Conservation (phyloP, 1,140 invertebrate genomes). For the Drosophila kikkawai region DNA sequence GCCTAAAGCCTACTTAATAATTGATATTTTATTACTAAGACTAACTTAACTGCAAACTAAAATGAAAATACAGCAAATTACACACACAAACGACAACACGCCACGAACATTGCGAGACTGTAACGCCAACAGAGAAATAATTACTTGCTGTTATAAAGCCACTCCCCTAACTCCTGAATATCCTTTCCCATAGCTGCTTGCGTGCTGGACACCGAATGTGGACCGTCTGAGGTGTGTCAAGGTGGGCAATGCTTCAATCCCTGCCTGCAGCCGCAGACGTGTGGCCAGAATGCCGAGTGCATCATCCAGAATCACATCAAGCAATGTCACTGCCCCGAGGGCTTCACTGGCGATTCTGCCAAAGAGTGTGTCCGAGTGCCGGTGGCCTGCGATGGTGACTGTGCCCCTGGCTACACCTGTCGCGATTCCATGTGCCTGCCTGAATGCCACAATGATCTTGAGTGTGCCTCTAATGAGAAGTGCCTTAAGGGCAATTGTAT, state of each 20-base stretch:
- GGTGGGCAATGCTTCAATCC: conserved; percentile 94
- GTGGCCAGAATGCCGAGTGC: conserved; percentile 96
- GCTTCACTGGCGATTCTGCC: conserved; percentile 94
- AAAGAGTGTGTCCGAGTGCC: conserved; percentile 95
- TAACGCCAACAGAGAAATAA: conserved; percentile 28
- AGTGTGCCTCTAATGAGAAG: conserved; percentile 96
- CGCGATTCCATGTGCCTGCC: conserved; percentile 92
- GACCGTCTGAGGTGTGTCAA: conserved; percentile 91
- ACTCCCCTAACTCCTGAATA: conserved; percentile 14
- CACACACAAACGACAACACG: conserved; percentile 46
- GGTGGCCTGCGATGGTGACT: conserved; percentile 91
- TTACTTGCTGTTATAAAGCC: background rate
- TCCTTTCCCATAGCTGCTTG: conserved; percentile 89
- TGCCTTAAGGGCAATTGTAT: conserved; percentile 93
- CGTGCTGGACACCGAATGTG: conserved; percentile 92
- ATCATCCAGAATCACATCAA: conserved; percentile 91
- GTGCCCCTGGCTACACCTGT: conserved; percentile 89
- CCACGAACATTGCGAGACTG: conserved; percentile 40
- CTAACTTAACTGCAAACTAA: conserved; percentile 70
- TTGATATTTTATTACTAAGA: conserved; percentile 45
- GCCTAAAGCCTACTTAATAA: conserved; percentile 36
- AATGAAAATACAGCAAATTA: conserved; percentile 40
- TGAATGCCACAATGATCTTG: conserved; percentile 90
- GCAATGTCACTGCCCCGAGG: conserved; percentile 92
- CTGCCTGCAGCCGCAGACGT: conserved; percentile 91